These are phyloP conservation scores for Acleris emargana DNA, from an alignment of 2,888 invertebrate genomes.

Conservation along the genomic window DNA sequence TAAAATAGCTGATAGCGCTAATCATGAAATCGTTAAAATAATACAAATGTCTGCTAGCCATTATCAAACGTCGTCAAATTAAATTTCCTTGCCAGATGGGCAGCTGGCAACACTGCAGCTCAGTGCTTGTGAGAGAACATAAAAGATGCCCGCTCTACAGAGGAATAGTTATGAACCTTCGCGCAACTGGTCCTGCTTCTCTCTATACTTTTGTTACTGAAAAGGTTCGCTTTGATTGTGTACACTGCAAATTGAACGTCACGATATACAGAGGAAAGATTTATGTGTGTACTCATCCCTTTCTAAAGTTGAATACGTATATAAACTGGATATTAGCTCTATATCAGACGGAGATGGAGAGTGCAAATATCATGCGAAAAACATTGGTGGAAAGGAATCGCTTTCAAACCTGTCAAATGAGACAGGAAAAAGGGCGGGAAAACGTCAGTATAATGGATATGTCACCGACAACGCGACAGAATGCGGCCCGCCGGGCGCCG, in stretches of 20 bases:
- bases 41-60: constrained; percentile 21
- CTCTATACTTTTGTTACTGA: constrained; percentile 41
- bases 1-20: background rate
- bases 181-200: constrained; percentile 41
- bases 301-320: constrained; percentile 18
- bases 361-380: constrained; percentile 58
- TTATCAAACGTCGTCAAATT: constrained; percentile 21
- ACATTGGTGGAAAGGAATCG: constrained; percentile 76
- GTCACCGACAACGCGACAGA: constrained; percentile 76
- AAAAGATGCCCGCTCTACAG: constrained; percentile 41
- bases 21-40: constrained; percentile 12
- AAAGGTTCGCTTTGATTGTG: constrained; percentile 36
- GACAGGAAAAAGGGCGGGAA: constrained; percentile 82
- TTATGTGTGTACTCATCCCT: constrained; percentile 3
- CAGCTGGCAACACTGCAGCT: constrained; percentile 24
- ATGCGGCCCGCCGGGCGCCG: constrained; percentile 68
- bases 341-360: constrained; percentile 7
- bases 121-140: constrained; percentile 37
- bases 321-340: constrained; percentile 6
- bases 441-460: constrained; percentile 82
- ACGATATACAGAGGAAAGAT: constrained; percentile 16
- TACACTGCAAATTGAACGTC: constrained; percentile 45
- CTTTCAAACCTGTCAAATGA: constrained; percentile 81
- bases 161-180: constrained; percentile 43
- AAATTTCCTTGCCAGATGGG: constrained; percentile 9